These are phyloP conservation scores for Dendrophyllia cribrosa DNA, from an alignment of 64 coral and sea anemone species.

Conservation along the genomic window DNA sequence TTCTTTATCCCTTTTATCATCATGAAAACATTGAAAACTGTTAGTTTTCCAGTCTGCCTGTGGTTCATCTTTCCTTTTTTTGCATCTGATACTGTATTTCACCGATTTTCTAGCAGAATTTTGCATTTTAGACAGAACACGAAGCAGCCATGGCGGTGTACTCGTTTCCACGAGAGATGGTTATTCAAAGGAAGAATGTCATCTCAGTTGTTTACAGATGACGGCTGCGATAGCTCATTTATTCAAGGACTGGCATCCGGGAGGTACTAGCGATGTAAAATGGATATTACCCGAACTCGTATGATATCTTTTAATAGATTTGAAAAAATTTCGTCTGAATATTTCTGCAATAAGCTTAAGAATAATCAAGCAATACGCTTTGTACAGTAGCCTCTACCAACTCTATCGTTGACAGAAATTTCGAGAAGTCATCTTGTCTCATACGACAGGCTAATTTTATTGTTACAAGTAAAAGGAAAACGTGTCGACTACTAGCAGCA, in stretches of 20 bases:
- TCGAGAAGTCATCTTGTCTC: no score
- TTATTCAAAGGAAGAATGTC: constrained; percentile 37
- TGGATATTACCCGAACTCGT: neutral
- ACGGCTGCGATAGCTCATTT: constrained; percentile 19
- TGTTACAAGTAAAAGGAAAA: no score
- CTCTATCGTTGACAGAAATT: no score
- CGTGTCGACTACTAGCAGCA: no score
- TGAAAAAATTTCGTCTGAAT: neutral
- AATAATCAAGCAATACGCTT: no score
- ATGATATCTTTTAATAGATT: neutral
- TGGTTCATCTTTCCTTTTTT: neutral
- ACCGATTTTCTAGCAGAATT: neutral
- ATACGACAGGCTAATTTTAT: no score
- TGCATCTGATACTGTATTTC: neutral
- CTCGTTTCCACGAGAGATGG: constrained; percentile 42
- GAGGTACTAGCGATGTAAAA: constrained; percentile 17
- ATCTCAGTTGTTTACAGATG: constrained; percentile 13
- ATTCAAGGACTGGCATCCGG: neutral
- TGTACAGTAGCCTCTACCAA: no score
- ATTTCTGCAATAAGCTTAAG: no score
- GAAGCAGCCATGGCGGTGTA: no score
- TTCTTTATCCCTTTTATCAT: no score
- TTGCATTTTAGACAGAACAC: neutral
- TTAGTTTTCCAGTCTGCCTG: neutral
- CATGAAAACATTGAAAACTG: neutral